Evolutionary conservation across 2,797 vertebrate species (phyloP), one percentile per base, ranked within the genome.

Genomic region (Rhinatrema bivittatum): DNA sequence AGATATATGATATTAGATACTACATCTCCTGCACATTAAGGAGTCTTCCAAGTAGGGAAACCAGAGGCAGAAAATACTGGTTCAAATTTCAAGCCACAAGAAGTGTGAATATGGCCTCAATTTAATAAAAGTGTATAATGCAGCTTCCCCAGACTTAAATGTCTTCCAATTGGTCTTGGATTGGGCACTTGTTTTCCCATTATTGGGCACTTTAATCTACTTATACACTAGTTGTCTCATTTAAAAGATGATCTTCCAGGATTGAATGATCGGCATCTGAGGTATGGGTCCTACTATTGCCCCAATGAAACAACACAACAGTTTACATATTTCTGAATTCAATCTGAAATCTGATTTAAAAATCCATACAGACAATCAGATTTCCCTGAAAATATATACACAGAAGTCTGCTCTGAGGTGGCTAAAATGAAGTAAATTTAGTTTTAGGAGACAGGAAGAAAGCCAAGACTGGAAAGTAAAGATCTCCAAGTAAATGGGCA

Each of bases 71-170:
- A 92, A 93, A 94, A 93, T 88, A 94, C 72, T 84, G 87, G 83
- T 79, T 97, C 78, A 76, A 65, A 87, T 96, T 96, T 93, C 92
- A 83, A 81, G 66, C 86, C 81, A 82, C 77, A 82, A 50, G 82
- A 87, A 86, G 86, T 88, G 87, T 88, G 91, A 94, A 92, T 91
- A 93, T 85, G 86, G 86, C 74, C 80, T 89, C 91, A 94, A 96
- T 94, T 93, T 87, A 92, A 96, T 95, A 81, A 91, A 90, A 88
- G 88, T 78, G 80, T 87, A 87, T 95, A 91, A 97, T 88, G 87
- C 77, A 90, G 88, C 87, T 92, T 90, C 89, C 84, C 82, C 82
- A 81, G 86, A 87, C 83, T 88, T 87, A 82, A 87, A 88, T 96
- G 90, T 93, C 92, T 88, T 88, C 62, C 74, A 83, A 85, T 81